Conservation (phyloP, 1,140 invertebrate genomes). For the Holotrichia oblita region DNA sequence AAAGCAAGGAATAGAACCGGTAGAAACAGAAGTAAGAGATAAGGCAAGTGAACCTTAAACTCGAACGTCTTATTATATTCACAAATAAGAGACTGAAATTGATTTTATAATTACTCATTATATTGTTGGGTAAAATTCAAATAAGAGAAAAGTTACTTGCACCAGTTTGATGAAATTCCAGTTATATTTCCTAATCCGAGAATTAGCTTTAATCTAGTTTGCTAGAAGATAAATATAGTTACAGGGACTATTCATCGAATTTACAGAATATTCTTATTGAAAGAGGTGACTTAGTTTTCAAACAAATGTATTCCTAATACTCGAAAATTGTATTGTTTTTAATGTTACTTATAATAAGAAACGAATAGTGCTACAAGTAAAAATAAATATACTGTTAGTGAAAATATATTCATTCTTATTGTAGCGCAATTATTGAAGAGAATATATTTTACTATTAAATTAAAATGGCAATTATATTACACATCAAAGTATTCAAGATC, state of each 20-base stretch:
- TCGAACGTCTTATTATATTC: not conserved
- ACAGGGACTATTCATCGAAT: not conserved
- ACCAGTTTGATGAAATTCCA: not conserved
- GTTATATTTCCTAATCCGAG: not conserved
- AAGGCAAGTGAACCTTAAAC: not conserved
- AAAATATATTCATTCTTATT: too few relatives aligned
- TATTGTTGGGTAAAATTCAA: conserved; percentile 11
- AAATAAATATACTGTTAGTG: too few relatives aligned
- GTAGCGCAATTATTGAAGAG: too few relatives aligned
- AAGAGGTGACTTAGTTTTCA: not conserved
- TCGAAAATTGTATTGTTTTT: too few relatives aligned
- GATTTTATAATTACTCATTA: conserved; percentile 34
- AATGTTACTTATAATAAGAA: too few relatives aligned
- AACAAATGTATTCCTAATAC: too few relatives aligned
- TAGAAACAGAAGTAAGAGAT: not conserved
- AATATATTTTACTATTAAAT: too few relatives aligned
- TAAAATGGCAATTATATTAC: too few relatives aligned
- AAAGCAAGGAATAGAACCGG: not conserved
- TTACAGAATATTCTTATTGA: not conserved
- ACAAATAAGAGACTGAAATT: not conserved
- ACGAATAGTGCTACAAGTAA: too few relatives aligned
- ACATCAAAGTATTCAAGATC: too few relatives aligned
- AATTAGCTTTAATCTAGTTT: conserved; percentile 23
- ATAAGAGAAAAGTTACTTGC: conserved; percentile 1
- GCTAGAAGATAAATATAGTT: conserved; percentile 4